A percentile compares a stretch with the other conserved stretches of the same genome.
phyloP scores from a whole-genome alignment of 1,140 invertebrate species.

The Scaptodrosophila lebanonensis region DNA sequence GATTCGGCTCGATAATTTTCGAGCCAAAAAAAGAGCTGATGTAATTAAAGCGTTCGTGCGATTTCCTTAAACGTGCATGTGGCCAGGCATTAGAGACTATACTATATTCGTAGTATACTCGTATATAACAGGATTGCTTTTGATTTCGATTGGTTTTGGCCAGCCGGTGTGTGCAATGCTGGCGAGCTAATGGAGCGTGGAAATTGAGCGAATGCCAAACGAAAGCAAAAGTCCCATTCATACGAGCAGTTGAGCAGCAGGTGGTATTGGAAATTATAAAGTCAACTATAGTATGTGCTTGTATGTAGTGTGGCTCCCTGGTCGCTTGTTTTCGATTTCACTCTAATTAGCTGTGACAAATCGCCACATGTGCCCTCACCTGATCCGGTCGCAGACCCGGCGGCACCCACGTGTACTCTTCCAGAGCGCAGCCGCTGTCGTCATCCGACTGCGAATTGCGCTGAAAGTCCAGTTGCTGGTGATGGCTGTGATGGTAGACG shows the following conservation, averaged over 20 bases:
- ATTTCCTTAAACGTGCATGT: slow-evolving; percentile 47
- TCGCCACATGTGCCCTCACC: slow-evolving; percentile 80
- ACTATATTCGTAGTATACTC: no score
- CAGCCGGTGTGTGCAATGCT: no score
- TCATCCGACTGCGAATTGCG: slow-evolving; percentile 96
- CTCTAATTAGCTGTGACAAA: slow-evolving; percentile 59
- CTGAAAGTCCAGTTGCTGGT: slow-evolving; percentile 83
- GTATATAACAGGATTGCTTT: slow-evolving; percentile 43
- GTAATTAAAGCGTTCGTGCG: slow-evolving; percentile 48
- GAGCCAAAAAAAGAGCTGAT: slow-evolving; percentile 15
- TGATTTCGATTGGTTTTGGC: slow-evolving; percentile 5
- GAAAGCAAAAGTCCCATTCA: slow-evolving; percentile 48
- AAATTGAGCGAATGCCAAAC: slow-evolving; percentile 20
- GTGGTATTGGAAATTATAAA: slow-evolving; percentile 22
- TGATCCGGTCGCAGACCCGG: slow-evolving; percentile 96
- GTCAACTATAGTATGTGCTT: slow-evolving; percentile 6
- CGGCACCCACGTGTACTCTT: slow-evolving; percentile 99
- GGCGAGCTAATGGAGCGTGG: slow-evolving; percentile 28
- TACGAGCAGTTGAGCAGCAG: no score
- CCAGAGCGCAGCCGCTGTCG: slow-evolving; percentile 96
- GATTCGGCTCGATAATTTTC: slow-evolving; percentile 53
- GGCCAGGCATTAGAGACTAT: slow-evolving; percentile 46
- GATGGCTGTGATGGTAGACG: slow-evolving; percentile 60
- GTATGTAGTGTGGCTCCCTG: neutral
- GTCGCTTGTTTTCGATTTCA: slow-evolving; percentile 34